These are phyloP conservation scores for Tromatobia lineatoria DNA, from an alignment of 2,888 invertebrate genomes.

Conservation along the genomic window DNA sequence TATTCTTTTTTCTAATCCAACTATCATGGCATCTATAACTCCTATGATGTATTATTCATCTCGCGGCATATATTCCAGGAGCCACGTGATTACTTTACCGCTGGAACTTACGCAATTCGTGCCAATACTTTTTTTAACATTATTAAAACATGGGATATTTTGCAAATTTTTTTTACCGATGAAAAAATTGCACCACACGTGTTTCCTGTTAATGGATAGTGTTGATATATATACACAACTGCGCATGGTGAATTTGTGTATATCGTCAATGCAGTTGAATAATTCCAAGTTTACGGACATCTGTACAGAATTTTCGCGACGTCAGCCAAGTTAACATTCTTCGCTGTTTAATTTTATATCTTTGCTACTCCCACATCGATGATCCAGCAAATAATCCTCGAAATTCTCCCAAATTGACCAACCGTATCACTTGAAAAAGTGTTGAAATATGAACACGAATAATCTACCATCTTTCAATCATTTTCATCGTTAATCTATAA, in stretches of 20 bases:
- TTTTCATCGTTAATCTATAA: not conserved
- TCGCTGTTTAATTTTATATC: too few species aligned
- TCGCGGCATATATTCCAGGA: not conserved
- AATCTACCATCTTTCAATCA: not conserved
- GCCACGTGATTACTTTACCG: not conserved
- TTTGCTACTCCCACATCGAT: not conserved
- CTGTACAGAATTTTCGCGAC: too few species aligned
- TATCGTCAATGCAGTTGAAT: too few species aligned
- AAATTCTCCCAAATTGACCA: not conserved
- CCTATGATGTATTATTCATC: not conserved
- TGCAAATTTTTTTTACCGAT: too few species aligned
- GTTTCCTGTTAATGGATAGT: too few species aligned
- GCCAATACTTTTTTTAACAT: not conserved
- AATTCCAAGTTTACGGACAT: too few species aligned
- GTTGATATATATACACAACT: too few species aligned
- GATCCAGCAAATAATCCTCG: not conserved
- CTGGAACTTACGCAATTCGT: constrained; percentile 13
- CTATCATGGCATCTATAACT: not conserved
- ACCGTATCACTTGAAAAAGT: not conserved
- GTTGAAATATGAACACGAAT: not conserved
- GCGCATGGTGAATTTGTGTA: too few species aligned
- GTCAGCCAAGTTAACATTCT: too few species aligned
- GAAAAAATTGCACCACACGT: too few species aligned
- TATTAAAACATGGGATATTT: too few species aligned
- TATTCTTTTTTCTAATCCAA: not conserved